phyloP scores from a whole-genome alignment of 2,888 invertebrate species.

The Athalia rosae region DNA sequence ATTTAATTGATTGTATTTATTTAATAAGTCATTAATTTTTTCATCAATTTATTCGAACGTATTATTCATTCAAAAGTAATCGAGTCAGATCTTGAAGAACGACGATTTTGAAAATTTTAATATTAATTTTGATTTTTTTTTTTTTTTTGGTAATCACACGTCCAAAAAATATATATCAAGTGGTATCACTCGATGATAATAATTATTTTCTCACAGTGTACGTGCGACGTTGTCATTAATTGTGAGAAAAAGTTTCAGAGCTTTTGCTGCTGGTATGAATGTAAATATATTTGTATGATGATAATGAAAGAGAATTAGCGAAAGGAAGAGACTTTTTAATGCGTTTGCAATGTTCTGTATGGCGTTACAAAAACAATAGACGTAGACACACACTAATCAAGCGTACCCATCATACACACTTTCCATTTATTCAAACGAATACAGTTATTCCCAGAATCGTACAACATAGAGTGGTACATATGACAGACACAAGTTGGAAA shows the following conservation, averaged over 20 bases:
- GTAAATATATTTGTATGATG: neutral
- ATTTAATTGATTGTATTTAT: conserved; percentile 23
- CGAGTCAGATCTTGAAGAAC: neutral
- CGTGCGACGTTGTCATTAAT: too few relatives aligned
- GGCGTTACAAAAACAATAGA: conserved; percentile 73
- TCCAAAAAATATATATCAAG: too few relatives aligned
- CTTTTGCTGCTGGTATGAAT: neutral
- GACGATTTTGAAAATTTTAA: too few relatives aligned
- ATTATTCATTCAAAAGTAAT: conserved; percentile 2
- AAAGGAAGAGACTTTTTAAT: conserved; percentile 25
- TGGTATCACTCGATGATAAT: too few relatives aligned
- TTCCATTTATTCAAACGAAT: conserved; percentile 68
- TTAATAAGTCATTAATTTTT: neutral
- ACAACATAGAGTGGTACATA: conserved; percentile 71
- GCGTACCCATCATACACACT: conserved; percentile 66
- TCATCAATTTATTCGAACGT: conserved; percentile 49
- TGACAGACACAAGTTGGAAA: conserved; percentile 75
- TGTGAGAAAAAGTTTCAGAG: neutral
- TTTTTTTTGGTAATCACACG: too few relatives aligned
- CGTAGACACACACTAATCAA: conserved; percentile 73
- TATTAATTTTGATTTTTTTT: too few relatives aligned
- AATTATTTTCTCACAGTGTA: too few relatives aligned
- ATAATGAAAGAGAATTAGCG: conserved; percentile 3
- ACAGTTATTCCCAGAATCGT: conserved; percentile 65
- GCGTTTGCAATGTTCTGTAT: conserved; percentile 66